Evolutionary conservation across 2,888 invertebrate species (phyloP).

Genomic region (Deilephila porcellus): DNA sequence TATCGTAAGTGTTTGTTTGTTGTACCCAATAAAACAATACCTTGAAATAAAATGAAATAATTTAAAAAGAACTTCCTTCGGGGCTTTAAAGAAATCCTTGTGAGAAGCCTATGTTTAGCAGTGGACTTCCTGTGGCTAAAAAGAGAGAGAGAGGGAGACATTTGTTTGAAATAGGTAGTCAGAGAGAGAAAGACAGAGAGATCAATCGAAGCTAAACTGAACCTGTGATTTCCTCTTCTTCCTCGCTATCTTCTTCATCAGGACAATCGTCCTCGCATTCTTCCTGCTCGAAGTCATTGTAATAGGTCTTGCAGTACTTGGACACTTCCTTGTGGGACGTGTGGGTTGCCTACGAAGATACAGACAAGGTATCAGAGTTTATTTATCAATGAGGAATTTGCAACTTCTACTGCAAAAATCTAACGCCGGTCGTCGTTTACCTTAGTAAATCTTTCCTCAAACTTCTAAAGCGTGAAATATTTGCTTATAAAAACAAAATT

Average conservation of each 20-base stretch:
- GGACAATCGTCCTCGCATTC: conserved; percentile 66
- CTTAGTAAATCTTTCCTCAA: no score
- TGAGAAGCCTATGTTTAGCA: background rate
- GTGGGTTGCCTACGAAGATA: conserved; percentile 51
- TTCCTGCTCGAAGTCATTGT: conserved; percentile 62
- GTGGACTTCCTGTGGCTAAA: background rate
- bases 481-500: no score
- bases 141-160: no score
- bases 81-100: background rate
- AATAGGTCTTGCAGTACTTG: conserved; percentile 65
- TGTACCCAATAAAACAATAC: background rate
- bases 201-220: background rate
- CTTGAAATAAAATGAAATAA: background rate
- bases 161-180: no score
- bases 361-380: background rate
- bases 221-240: conserved; percentile 43
- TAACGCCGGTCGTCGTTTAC: no score
- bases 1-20: background rate
- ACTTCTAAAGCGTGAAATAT: no score
- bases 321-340: conserved; percentile 63
- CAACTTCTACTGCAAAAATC: no score
- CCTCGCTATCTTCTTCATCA: conserved; percentile 43
- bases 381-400: no score
- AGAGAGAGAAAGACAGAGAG: no score
- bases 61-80: background rate